Base-by-base conservation (phyloP, 2,113 vertebrate species). In the Oriolus oriolus region DNA sequence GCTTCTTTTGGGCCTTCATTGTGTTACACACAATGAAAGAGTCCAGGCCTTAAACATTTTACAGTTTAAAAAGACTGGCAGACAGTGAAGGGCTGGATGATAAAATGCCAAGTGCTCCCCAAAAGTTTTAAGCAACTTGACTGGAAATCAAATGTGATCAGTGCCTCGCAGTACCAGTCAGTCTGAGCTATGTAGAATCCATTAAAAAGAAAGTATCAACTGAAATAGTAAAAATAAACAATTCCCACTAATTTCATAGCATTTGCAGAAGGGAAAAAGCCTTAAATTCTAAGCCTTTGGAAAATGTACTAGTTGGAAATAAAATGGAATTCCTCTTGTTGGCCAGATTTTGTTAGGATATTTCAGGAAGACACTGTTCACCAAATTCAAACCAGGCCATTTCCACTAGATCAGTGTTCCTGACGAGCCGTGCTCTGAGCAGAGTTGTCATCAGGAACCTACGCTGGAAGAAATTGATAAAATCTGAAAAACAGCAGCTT, bases 401-500 rank as follows among this genome's bases (percentile, higher is more conserved):
- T 95, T 74, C 75, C 93, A 88, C 71, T 52, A 60, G 52, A 66
- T 88, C 92, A 56, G 13, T 68, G 69, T 8, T 94, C 35, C 83
- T 84, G 92, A 94, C 6, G 35, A 82, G 44, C 61, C 0, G 0
- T 28, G 68, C 80, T 78, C 61, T 89, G 80, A 95, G 73, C 80
- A 89, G n/a, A 68, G 65, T 71, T 96, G 96, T 96, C 90, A 90
- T 53, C 83, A 65, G 69, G 68, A 93, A 42, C 90, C 84, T 53
- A 30, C 45, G 64, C 83, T 75, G 65, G 86, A 57, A 94, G 87
- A 95, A 91, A 90, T 83, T 59, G 44, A 89, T 91, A 95, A 96
- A 95, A 95, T 87, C 84, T 95, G 87, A 91, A 95, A 80, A 94
- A 19, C 63, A 85, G 74, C 91, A 90, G 84, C 91, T 95, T 97